A percentile compares a stretch with the other conserved stretches of the same genome.
Conservation (phyloP, 2,888 invertebrate genomes). For the Platypus cylindrus region DNA sequence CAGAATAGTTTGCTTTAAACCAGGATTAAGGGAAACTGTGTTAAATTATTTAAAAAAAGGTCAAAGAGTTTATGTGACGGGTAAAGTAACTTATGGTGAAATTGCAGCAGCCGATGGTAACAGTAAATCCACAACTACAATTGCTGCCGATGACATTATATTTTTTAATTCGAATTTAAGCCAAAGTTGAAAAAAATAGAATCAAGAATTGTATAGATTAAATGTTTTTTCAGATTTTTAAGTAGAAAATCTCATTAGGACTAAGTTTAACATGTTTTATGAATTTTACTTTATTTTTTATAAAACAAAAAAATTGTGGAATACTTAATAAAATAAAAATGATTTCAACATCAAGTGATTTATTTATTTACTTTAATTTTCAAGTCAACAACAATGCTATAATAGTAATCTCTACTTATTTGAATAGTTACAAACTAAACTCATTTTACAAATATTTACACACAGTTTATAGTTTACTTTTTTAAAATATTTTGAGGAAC, state of each 20-base stretch:
- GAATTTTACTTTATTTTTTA: no score
- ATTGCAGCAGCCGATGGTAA: slow-evolving; percentile 66
- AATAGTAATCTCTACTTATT: slow-evolving; percentile 22
- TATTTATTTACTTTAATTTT: slow-evolving; percentile 22
- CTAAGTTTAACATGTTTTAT: no score
- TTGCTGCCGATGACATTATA: slow-evolving; percentile 79
- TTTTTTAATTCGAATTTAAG: no score
- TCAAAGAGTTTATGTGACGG: slow-evolving; percentile 69
- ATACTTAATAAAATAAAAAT: slow-evolving; percentile 3
- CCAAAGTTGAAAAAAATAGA: no score
- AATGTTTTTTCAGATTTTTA: no score
- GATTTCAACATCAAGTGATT: slow-evolving; percentile 20
- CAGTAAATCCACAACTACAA: slow-evolving; percentile 56
- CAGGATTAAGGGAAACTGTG: slow-evolving; percentile 65
- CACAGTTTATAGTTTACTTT: slow-evolving; percentile 3
- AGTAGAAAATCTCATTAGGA: no score
- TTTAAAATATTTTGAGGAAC: slow-evolving; percentile 10
- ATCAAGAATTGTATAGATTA: no score
- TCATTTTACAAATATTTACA: slow-evolving; percentile 18
- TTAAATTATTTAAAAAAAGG: slow-evolving; percentile 75
- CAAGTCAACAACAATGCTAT: no score
- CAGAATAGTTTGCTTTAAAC: slow-evolving; percentile 54
- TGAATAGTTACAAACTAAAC: slow-evolving; percentile 24
- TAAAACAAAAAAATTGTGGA: slow-evolving; percentile 1
- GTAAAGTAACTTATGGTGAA: slow-evolving; percentile 75